Evolutionary conservation across 2,113 vertebrate genomes (phyloP).

Genomic region (Oenanthe oenanthe): DNA sequence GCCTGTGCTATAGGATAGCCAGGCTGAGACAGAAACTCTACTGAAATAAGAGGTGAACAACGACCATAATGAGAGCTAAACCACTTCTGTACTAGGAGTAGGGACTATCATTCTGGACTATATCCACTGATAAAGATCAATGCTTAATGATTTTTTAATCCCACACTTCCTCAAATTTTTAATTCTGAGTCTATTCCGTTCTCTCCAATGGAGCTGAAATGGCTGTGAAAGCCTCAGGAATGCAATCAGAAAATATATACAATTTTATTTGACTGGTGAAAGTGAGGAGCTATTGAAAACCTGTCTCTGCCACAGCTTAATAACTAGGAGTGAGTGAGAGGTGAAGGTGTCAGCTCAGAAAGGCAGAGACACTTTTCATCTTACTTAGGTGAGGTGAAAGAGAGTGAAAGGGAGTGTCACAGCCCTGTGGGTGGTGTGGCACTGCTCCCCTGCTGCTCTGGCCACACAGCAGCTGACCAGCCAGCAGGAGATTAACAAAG

Average conservation of each 20-base stretch:
- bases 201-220: neutral
- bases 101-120: neutral
- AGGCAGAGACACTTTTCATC: neutral
- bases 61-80: neutral
- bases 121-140: neutral
- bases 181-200: neutral
- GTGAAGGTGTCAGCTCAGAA: neutral
- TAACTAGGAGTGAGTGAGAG: neutral
- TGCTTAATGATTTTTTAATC: neutral
- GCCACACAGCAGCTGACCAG: neutral
- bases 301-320: neutral
- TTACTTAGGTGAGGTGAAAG: neutral
- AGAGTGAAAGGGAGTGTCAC: neutral
- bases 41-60: neutral
- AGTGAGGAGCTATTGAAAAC: neutral
- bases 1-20: neutral
- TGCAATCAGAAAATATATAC: neutral
- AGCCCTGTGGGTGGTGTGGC: neutral
- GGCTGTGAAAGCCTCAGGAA: neutral
- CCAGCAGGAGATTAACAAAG: neutral
- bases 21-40: neutral
- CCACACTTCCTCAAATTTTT: neutral
- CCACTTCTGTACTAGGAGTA: neutral
- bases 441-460: rapidly evolving
- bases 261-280: neutral